Conservation (phyloP, 1,140 invertebrate genomes). For the Tetramorium parvispinum region DNA sequence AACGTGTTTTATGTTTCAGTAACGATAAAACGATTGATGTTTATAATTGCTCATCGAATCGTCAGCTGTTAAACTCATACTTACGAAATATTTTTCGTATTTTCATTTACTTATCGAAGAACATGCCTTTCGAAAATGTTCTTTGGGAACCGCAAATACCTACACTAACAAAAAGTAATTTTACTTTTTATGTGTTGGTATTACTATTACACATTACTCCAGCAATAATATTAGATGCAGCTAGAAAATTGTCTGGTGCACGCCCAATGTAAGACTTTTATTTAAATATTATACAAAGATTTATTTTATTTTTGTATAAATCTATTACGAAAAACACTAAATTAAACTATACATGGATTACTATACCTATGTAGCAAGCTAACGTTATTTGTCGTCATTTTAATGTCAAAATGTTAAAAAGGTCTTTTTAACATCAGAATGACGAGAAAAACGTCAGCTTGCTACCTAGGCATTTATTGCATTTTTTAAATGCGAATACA, state of each 20-base stretch:
- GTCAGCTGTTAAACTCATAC: too few relatives aligned
- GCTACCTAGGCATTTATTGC: neutral
- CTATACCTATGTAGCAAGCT: too few relatives aligned
- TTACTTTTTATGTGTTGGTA: constrained; percentile 86
- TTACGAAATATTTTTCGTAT: too few relatives aligned
- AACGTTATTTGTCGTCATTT: too few relatives aligned
- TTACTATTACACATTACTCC: constrained; percentile 90
- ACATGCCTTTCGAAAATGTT: constrained; percentile 89
- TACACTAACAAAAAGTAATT: constrained; percentile 83
- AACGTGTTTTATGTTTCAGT: constrained; percentile 61
- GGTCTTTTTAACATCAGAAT: too few relatives aligned
- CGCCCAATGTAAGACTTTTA: constrained; percentile 90
- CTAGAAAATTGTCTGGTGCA: constrained; percentile 87
- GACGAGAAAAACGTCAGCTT: too few relatives aligned
- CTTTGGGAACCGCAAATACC: constrained; percentile 89
- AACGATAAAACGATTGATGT: constrained; percentile 85
- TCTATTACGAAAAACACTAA: too few relatives aligned
- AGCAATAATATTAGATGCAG: constrained; percentile 89
- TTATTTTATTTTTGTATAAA: neutral
- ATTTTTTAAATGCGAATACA: too few relatives aligned
- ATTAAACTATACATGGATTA: too few relatives aligned
- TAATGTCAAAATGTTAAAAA: too few relatives aligned
- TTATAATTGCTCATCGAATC: constrained; percentile 89
- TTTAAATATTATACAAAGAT: neutral
- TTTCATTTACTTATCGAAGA: constrained; percentile 25